Evolutionary conservation across 2,113 vertebrate genomes (phyloP).

Genomic region (Myiozetetes cayanensis): DNA sequence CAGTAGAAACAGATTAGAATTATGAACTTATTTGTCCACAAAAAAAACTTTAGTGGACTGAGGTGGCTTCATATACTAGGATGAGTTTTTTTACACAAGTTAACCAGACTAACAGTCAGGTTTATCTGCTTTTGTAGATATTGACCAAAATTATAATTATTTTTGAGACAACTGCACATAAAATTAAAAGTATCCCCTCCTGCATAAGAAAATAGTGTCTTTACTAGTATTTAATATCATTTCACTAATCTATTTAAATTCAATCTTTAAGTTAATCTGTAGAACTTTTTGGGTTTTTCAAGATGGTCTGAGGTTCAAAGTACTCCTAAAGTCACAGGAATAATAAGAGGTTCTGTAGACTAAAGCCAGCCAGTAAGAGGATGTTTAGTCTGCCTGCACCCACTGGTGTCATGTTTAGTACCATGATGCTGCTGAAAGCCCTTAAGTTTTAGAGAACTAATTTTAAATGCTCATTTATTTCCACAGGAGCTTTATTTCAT

Average conservation of each 20-base stretch:
- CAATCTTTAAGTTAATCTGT: background rate
- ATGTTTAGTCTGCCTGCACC: background rate
- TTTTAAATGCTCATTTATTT: background rate
- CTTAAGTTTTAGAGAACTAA: background rate
- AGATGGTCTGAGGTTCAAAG: background rate
- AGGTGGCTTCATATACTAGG: background rate
- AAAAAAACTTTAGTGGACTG: background rate
- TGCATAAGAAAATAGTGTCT: too few species aligned
- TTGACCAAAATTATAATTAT: background rate
- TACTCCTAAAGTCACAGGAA: background rate
- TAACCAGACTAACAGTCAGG: background rate
- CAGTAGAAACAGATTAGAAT: background rate
- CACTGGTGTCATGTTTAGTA: too few species aligned
- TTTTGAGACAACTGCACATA: background rate
- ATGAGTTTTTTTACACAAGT: background rate
- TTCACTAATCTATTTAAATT: background rate
- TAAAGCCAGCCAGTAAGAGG: fast-evolving
- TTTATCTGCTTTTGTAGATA: background rate
- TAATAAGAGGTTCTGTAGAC: background rate
- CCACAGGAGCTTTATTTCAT: background rate
- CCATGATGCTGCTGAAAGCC: background rate
- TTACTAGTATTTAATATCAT: background rate
- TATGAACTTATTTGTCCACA: background rate
- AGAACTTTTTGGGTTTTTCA: background rate
- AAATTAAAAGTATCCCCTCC: background rate